These are phyloP conservation scores for Paguma larvata DNA, from an alignment of 2,797 vertebrate species.

Conservation along the genomic window DNA sequence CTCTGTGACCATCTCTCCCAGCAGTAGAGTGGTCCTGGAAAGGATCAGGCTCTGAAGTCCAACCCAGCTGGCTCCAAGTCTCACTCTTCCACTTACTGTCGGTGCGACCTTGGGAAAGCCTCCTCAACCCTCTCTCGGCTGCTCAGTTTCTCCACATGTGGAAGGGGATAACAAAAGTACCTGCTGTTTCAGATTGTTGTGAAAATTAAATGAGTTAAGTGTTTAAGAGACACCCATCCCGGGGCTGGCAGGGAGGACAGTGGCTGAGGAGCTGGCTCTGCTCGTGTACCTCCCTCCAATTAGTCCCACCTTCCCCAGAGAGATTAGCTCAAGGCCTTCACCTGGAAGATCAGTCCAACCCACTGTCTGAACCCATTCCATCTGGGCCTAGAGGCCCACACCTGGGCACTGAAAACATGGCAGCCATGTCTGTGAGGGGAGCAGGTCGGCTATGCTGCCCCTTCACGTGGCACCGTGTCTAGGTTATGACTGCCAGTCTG, in stretches of 20 bases:
- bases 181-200: neutral
- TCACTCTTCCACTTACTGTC: neutral
- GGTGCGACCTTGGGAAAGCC: neutral
- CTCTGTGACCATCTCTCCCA: neutral
- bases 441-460: neutral
- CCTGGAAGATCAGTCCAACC: conserved; percentile 40
- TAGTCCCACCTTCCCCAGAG: neutral
- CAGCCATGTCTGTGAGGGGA: neutral
- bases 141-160: conserved; percentile 27
- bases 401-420: conserved; percentile 1
- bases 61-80: neutral
- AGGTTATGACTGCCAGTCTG: neutral
- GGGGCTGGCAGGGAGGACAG: neutral
- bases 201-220: conserved; percentile 13
- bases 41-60: neutral
- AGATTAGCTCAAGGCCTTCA: conserved; percentile 38
- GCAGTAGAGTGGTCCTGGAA: neutral
- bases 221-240: neutral
- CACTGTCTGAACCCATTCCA: conserved; percentile 16
- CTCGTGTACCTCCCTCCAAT: neutral
- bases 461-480: neutral
- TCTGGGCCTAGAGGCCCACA: neutral
- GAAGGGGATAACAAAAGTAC: neutral
- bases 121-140: neutral
- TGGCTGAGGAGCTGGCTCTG: neutral